Base-by-base conservation (phyloP, 2,113 vertebrate genomes). In the Sardina pilchardus region DNA sequence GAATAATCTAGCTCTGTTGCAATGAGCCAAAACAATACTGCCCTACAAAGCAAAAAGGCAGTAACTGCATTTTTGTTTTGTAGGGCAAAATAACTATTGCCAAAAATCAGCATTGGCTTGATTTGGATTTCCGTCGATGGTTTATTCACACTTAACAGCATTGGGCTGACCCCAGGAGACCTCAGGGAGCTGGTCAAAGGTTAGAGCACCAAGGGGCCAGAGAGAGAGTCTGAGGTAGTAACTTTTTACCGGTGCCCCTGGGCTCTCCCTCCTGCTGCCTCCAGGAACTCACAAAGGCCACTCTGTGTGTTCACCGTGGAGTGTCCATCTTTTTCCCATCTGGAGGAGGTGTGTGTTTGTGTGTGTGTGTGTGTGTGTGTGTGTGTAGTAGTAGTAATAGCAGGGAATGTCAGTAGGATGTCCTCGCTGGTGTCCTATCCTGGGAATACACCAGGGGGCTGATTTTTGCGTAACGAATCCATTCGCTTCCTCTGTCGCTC, bases 91-190 rank as follows among this genome's bases (percentile, higher is more conserved):
- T 63, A 24, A n/a, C 24, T 24, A 63, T 7, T 4, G 59, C 59
- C 24, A 24, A 30, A 71, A 71, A 12, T 71, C 63, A 71, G 63
- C 9, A 8, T 10, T 71, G 0, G 1, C 34, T 71, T 30, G 0
- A 71, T 34, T 71, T 71, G 0, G 12, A 30, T 71, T 30, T 71
- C 26, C 34, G 12, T 8, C 9, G 26, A 14, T 26, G 90, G 91
- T 94, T 95, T 94, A 91, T 93, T 90, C 91, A 88, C 88, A 89
- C 83, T 85, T 90, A 92, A 92, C 90, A 92, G 91, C 91, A 91
- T 93, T 94, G 93, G 87, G 63, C 91, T 94, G 93, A 94, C 93
- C 91, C 91, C 91, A 14, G 34, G 10, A 5, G 4, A 34, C 9
- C 86, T 91, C 85, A 81, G 88, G 85, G 88, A 86, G 88, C 81